Evolutionary conservation across 2,113 vertebrate genomes (phyloP).

Genomic region (Chiloscyllium plagiosum): DNA sequence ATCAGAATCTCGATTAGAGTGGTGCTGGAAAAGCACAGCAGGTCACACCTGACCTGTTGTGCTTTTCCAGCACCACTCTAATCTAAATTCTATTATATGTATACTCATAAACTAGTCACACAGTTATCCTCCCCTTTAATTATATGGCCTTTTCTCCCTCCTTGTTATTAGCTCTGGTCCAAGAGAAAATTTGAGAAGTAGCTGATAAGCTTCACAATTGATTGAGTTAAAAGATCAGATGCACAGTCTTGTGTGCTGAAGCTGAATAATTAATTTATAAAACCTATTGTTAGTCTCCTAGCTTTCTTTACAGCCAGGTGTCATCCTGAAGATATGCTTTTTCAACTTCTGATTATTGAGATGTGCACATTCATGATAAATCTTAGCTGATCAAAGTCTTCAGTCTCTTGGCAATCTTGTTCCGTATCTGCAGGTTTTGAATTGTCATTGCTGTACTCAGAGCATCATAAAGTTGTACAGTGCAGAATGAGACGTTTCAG

Average conservation of each 20-base stretch:
- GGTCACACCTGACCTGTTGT: too few relatives aligned
- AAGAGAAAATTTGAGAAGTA: background rate
- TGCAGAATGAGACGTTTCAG: too few relatives aligned
- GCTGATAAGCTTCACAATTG: background rate
- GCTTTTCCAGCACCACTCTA: too few relatives aligned
- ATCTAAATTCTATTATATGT: background rate
- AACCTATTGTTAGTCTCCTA: background rate
- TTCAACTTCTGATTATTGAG: background rate
- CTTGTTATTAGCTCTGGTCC: background rate
- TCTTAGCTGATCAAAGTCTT: background rate
- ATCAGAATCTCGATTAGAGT: too few relatives aligned
- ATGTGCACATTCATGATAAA: background rate
- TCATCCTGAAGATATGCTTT: background rate
- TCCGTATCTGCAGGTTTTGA: background rate
- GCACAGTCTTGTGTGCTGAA: background rate
- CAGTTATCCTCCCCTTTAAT: background rate
- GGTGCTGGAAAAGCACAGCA: too few relatives aligned
- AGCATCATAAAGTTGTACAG: too few relatives aligned
- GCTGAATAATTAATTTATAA: background rate
- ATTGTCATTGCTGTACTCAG: background rate
- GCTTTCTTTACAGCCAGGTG: background rate
- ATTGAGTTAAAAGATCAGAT: background rate
- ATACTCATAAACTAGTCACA: background rate
- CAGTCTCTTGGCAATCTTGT: background rate
- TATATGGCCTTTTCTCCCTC: background rate